A percentile compares a stretch with the other conserved stretches of the same genome.
These are phyloP conservation scores for Rhabditoides inermis DNA, from an alignment of 2,888 invertebrate species.

Conservation along the genomic window DNA sequence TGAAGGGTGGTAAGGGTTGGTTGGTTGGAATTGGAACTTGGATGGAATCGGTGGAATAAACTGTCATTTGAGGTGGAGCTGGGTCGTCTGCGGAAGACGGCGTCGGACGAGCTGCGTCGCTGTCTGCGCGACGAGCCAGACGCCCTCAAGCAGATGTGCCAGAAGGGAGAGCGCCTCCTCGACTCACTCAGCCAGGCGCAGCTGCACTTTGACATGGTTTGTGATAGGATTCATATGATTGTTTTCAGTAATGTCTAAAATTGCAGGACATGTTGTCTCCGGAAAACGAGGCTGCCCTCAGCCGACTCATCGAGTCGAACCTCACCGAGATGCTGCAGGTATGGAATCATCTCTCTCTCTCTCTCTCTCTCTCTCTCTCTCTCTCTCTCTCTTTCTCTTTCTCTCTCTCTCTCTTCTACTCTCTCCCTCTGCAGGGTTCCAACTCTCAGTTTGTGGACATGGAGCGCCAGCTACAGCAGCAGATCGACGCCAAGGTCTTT, in stretches of 20 bases:
- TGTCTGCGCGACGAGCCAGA: constrained; percentile 34
- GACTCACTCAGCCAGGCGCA: constrained; percentile 26
- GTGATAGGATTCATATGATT: not conserved
- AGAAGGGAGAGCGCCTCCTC: constrained; percentile 28
- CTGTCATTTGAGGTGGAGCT: constrained; percentile 29
- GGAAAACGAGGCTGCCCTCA: constrained; percentile 21
- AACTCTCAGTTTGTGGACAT: constrained; percentile 25
- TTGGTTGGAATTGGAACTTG: no score
- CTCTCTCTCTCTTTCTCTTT: no score
- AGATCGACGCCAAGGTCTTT: constrained; percentile 14
- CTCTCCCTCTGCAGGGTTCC: constrained; percentile 19
- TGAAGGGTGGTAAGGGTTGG: no score
- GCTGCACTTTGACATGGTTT: constrained; percentile 26
- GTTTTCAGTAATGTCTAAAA: not conserved
- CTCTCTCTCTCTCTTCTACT: no score
- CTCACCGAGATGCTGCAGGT: constrained; percentile 20
- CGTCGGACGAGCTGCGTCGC: constrained; percentile 25
- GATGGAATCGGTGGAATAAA: no score
- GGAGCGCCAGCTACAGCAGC: constrained; percentile 21
- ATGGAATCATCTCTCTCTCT: no score
- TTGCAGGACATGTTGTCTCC: constrained; percentile 24
- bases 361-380: no score
- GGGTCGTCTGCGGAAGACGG: constrained; percentile 29
- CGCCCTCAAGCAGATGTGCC: constrained; percentile 34
- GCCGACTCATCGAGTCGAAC: constrained; percentile 26